Evolutionary conservation across 2,888 invertebrate genomes (phyloP).

Genomic region (Pelosia muscerda): DNA sequence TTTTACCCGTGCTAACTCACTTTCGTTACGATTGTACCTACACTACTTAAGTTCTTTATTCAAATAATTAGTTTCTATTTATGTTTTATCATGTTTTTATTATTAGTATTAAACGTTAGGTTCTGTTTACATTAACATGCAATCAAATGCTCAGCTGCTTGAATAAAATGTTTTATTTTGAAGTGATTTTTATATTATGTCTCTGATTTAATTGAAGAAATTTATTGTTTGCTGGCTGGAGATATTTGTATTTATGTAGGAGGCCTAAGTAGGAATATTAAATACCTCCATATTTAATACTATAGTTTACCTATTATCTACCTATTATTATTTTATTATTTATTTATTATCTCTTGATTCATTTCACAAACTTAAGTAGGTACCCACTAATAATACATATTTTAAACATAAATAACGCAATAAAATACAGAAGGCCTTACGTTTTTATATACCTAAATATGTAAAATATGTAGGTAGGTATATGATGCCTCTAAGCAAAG

Average conservation of each 20-base stretch:
- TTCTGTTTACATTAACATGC: not conserved
- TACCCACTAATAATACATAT: no score
- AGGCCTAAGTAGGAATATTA: no score
- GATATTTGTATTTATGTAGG: not conserved
- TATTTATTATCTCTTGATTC: no score
- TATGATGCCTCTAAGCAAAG: no score
- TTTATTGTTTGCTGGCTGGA: not conserved
- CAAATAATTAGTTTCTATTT: constrained; percentile 33
- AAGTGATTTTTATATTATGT: not conserved
- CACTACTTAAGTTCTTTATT: constrained; percentile 39
- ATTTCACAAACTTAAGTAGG: no score
- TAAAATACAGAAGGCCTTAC: no score
- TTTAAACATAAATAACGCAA: no score
- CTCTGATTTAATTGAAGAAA: not conserved
- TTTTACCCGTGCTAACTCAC: constrained; percentile 74
- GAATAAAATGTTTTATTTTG: not conserved
- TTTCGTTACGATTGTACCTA: constrained; percentile 64
- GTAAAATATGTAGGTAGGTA: no score
- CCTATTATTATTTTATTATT: no score
- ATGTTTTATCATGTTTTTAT: not conserved
- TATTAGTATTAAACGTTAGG: not conserved
- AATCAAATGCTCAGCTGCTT: not conserved
- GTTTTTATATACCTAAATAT: no score
- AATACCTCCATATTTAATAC: no score
- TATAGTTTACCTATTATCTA: no score